Base-by-base conservation (phyloP, 2,113 vertebrate genomes). In the Clarias gariepinus region DNA sequence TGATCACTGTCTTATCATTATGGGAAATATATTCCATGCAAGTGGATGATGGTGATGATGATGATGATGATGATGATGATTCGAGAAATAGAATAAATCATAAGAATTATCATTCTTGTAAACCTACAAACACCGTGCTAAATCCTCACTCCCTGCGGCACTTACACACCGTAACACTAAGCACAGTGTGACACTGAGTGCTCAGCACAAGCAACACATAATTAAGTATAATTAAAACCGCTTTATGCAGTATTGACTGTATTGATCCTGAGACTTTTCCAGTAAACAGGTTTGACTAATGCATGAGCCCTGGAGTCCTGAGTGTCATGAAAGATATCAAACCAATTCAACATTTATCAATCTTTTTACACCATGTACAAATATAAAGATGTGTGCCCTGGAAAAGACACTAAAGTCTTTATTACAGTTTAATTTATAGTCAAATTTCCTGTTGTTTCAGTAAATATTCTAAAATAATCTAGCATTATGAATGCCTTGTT, bases 161-260 rank as follows among this genome's bases (percentile, higher is more conserved):
- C 71, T 25, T 8, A 19, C 33, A 28, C 53, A 18, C 53, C 16
- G 19, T 16, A 61, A 60, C 77, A 30, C 18, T 33, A 41, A 61
- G 13, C 30, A 19, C 5, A 25, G 12, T 60, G 19, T 41, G 19
- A 81, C 21, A 61, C 4, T 36, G 57, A 7, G 30, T 61, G 19
- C n/a, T 69, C 16, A 58, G 71, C 60, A 25, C 81, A 11, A 33
- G 58, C 12, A 52, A 25, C 69, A 77, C 68, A 47, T n/a, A n/a
- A n/a, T n/a, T n/a, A 6, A 33, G n/a, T 16, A 33, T 76, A 66
- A 5, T 82, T 73, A 55, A 77, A 83, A 58, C 84, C n/a, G 1
- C 0, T 36, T 82, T 82, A 73, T 76, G 47, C 13, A 18, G 25
- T 74, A 88, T 88, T 83, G 84, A 88, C 28, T 61, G 73, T 61